A percentile compares a stretch with the other conserved stretches of the same genome.
Evolutionary conservation across 2,888 invertebrate species (phyloP).

Genomic region (Micropterix aruncella): DNA sequence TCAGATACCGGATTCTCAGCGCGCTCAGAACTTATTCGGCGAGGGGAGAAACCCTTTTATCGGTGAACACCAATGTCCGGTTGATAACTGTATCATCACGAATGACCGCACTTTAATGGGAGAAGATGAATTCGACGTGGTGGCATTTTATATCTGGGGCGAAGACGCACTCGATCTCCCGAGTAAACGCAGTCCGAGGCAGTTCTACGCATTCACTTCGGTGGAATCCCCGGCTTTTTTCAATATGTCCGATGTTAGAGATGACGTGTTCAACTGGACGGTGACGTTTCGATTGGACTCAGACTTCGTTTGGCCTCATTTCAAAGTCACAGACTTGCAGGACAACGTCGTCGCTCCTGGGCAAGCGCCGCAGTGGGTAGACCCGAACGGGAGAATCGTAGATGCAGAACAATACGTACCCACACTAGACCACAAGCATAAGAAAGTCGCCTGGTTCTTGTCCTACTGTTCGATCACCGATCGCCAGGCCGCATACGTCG

Average conservation of each 20-base stretch:
- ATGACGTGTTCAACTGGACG: slow-evolving; percentile 38
- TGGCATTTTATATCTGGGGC: neutral
- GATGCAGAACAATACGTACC: slow-evolving; percentile 1
- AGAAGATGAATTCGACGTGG: neutral
- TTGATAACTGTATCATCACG: neutral
- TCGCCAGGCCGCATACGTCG: slow-evolving; percentile 24
- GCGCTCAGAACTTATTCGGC: neutral
- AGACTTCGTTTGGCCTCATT: slow-evolving; percentile 31
- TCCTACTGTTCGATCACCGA: slow-evolving; percentile 35
- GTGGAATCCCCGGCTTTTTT: slow-evolving; percentile 27
- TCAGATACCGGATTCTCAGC: no score
- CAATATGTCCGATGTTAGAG: slow-evolving; percentile 13
- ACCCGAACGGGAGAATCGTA: neutral
- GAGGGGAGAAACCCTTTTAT: neutral
- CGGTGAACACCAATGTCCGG: neutral
- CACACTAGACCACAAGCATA: slow-evolving; percentile 20
- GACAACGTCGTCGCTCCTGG: slow-evolving; percentile 18
- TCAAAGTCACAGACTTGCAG: slow-evolving; percentile 17
- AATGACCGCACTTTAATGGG: neutral
- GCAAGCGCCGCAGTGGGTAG: slow-evolving; percentile 15
- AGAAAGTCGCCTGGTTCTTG: slow-evolving; percentile 41
- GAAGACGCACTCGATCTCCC: slow-evolving; percentile 15
- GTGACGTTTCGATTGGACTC: slow-evolving; percentile 41
- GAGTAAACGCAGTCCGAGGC: slow-evolving; percentile 18
- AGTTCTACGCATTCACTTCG: slow-evolving; percentile 34